Base-by-base conservation (phyloP, 1,140 invertebrate genomes). In the Mylabris phalerata region DNA sequence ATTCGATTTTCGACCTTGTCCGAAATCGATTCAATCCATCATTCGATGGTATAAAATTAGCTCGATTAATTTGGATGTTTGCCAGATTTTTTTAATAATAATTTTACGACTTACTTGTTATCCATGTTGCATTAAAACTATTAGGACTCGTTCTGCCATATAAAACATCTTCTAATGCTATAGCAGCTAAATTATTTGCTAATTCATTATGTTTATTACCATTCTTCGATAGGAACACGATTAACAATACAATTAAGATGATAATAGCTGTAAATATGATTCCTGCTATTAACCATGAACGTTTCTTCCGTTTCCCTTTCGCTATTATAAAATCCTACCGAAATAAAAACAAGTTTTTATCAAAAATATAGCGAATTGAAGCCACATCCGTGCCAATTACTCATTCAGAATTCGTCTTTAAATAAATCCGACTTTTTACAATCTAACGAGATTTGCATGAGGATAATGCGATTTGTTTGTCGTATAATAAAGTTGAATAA, bases 61-160 rank as follows among this genome's bases (percentile, higher is more conserved):
- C 72, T 32, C 6, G 61, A 60, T 56, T 66, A 66, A 0, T 70
- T 13, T 67, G 55, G 73, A 70, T n/a, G 68, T 65, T 32, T 32
- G 32, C 32, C 61, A 45, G 50, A 42, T 54, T 67, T 60, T 26
- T 45, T 58, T 26, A 55, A 39, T 42, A 46, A 13, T 55, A 68
- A 51, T 52, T 38, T 39, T 41, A 45, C 41, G 56, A 57, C 42
- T 63, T 72, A 68, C 75, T 76, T 54, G 75, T 75, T 46, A 78
- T 71, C 79, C 79, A 81, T 32, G 77, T 79, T 46, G 74, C 79
- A 64, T 81, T 81, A 57, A 80, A 80, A 9, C 72, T 65, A 42
- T 71, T 73, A 0, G 79, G 69, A 50, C 69, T 71, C n/a, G 79
- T 72, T 55, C 70, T 69, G 19, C 76, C 76, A 2, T 60, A 66